Conservation (phyloP, 2,888 invertebrate species). For the Lasioglossum malachurum region DNA sequence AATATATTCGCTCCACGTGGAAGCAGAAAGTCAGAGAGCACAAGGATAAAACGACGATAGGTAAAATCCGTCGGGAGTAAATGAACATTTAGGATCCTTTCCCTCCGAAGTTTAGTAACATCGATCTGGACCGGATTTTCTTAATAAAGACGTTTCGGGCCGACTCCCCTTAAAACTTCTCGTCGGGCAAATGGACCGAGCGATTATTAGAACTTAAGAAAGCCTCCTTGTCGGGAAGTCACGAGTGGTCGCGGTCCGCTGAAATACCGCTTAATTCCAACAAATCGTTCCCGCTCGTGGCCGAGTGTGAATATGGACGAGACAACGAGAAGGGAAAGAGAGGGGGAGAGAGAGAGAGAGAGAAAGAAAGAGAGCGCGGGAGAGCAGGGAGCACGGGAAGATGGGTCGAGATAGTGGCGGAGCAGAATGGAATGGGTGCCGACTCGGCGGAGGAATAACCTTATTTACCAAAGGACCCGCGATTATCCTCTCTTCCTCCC, state of each 20-base stretch:
- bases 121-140: background rate
- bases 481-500: constrained; percentile 52
- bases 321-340: constrained; percentile 42
- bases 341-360: background rate
- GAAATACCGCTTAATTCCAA: constrained; percentile 58
- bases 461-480: constrained; percentile 64
- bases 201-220: constrained; percentile 51
- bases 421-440: constrained; percentile 54
- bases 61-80: background rate
- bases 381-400: constrained; percentile 49
- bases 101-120: background rate
- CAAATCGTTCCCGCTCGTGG: constrained; percentile 47
- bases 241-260: constrained; percentile 20
- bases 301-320: constrained; percentile 59
- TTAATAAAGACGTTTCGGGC: background rate
- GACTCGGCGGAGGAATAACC: constrained; percentile 60
- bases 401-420: constrained; percentile 49
- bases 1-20: background rate
- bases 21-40: background rate
- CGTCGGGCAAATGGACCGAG: constrained; percentile 1
- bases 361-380: background rate
- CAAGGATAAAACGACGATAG: background rate
- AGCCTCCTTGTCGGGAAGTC: constrained; percentile 30
- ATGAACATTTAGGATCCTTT: background rate
- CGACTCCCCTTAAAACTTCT: background rate